Percentiles rank a stretch among this genome's conserved stretches.
Conservation (phyloP, 2,113 vertebrate species). For the Loxodonta africana region DNA sequence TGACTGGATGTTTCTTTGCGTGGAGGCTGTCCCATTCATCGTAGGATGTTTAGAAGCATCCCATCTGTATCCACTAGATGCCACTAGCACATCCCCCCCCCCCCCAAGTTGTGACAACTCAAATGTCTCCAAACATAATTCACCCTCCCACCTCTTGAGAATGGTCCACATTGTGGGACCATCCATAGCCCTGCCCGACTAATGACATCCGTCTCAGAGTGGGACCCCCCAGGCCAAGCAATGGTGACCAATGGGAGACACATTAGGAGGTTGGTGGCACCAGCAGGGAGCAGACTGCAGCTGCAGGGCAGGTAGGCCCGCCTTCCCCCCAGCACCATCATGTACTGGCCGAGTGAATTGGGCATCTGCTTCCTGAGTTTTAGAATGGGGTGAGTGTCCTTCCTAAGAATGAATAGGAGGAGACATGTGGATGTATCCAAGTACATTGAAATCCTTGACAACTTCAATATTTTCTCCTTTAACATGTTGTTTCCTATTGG, state of each 20-base stretch:
- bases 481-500: too few species aligned
- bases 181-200: too few species aligned
- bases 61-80: neutral
- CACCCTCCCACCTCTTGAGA: neutral
- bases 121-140: neutral
- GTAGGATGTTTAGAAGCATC: neutral
- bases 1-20: neutral
- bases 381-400: too few species aligned
- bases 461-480: too few species aligned
- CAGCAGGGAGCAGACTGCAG: neutral
- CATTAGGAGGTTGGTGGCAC: neutral
- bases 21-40: too few species aligned
- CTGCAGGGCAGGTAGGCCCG: neutral
- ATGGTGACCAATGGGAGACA: fast-evolving
- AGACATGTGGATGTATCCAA: neutral
- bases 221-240: neutral
- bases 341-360: fast-evolving
- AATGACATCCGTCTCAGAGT: neutral
- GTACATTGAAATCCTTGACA: too few species aligned
- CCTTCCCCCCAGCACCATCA: neutral
- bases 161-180: fast-evolving
- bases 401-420: neutral
- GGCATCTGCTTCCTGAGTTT: neutral
- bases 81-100: fast-evolving
- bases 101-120: neutral